These are phyloP conservation scores for Linyphia triangularis DNA, from an alignment of 2,888 invertebrate species.

Conservation along the genomic window DNA sequence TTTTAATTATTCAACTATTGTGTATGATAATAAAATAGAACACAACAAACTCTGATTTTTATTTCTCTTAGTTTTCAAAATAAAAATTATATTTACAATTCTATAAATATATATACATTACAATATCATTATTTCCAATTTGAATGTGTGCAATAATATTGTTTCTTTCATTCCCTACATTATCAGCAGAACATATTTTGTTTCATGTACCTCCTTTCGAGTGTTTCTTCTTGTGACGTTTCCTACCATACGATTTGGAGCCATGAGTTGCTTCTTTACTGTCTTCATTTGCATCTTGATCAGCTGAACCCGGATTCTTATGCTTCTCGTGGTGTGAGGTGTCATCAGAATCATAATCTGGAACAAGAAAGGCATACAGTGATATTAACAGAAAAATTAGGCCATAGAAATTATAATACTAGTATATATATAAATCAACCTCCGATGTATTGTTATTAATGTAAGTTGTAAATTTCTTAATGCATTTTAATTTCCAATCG, in stretches of 20 bases:
- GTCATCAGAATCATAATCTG: constrained; percentile 52
- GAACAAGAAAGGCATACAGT: background rate
- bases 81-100: too few relatives aligned
- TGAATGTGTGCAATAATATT: background rate
- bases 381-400: background rate
- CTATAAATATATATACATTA: too few relatives aligned
- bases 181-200: background rate
- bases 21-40: too few relatives aligned
- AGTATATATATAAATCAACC: too few relatives aligned
- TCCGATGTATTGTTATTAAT: too few relatives aligned
- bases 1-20: too few relatives aligned
- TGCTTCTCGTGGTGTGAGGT: constrained; percentile 19
- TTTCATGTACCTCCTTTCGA: constrained; percentile 60
- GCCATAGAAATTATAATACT: too few relatives aligned
- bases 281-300: constrained; percentile 35
- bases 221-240: constrained; percentile 50
- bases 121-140: too few relatives aligned
- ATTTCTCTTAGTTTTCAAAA: too few relatives aligned
- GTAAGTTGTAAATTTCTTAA: too few relatives aligned
- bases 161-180: background rate
- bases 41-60: too few relatives aligned
- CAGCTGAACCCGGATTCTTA: background rate
- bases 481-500: too few relatives aligned
- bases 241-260: constrained; percentile 4
- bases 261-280: background rate